Conservation (phyloP, 2,888 invertebrate species). For the Chrysotoxum bicinctum region DNA sequence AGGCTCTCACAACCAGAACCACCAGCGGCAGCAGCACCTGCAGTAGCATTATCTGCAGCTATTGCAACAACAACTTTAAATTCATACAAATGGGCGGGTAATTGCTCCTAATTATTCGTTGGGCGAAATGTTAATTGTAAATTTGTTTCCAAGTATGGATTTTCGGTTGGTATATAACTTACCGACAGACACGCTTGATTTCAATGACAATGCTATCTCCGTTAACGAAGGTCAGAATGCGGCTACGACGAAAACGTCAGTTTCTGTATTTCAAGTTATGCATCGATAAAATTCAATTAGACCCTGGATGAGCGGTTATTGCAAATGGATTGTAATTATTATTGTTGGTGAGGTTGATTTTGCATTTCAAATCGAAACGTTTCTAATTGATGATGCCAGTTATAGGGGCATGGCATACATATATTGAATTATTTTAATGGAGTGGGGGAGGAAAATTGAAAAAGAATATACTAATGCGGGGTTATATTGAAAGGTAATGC, state of each 20-base stretch:
- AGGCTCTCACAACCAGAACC: background rate
- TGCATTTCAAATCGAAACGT: conserved; percentile 18
- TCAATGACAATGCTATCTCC: background rate
- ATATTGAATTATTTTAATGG: background rate
- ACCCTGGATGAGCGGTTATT: conserved; percentile 32
- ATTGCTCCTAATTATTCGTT: conserved; percentile 55
- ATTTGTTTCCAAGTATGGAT: conserved; percentile 52
- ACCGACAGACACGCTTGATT: conserved; percentile 1
- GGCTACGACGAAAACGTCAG: background rate
- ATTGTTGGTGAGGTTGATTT: conserved; percentile 30
- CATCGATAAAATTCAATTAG: conserved; percentile 63
- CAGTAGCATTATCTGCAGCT: background rate
- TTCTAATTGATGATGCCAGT: conserved; percentile 8
- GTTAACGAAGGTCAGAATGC: background rate
- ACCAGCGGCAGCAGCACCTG: background rate
- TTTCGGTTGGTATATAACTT: conserved; percentile 2
- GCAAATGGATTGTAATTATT: conserved; percentile 54
- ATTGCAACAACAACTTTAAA: background rate
- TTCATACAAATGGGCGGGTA: conserved; percentile 23
- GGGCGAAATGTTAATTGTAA: conserved; percentile 64
- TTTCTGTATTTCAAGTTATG: conserved; percentile 8
- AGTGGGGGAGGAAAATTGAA: background rate
- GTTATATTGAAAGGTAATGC: background rate
- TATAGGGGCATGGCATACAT: background rate
- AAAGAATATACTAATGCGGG: background rate